Base-by-base conservation (phyloP, 2,113 vertebrate species). In the Benitochromis conjunctus region DNA sequence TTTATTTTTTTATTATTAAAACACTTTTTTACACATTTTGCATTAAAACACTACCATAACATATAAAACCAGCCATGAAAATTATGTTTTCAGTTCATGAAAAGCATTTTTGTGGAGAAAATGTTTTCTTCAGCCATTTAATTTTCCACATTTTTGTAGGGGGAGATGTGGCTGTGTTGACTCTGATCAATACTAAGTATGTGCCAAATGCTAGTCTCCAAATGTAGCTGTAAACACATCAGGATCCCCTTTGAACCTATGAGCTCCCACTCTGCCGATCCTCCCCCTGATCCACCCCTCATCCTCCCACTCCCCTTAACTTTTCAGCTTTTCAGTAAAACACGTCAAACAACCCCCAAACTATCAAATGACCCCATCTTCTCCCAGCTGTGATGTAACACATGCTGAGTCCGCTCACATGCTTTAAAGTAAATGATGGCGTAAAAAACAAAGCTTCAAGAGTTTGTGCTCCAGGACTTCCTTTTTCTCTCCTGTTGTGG, bases 221-320 rank as follows among this genome's bases (percentile, higher is more conserved):
- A 82, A 38, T 26, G 62, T 60, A 57, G 36, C 71, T 79, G 93
- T 82, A 92, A 96, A 95, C 86, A 95, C 86, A 92, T 85, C 74
- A 90, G 83, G 80, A 82, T 69, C 66, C 77, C 69, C 14, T 87
- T 56, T 85, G 74, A 85, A 91, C 95, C 95, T 95, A 96, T 96
- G 90, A 93, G 90, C 84, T 88, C 31, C 85, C 78, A 58, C 51
- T 57, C 24, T 71, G 10, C 80, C 6, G 46, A 91, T 93, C 93
- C 95, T 91, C 95, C 95, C 92, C 94, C 91, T 94, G 62, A 86
- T 88, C 92, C 93, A 79, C 93, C 94, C 31, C 69, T 74, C 85
- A 55, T 56, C 41, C 92, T 26, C 91, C 92, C 69, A 85, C 41
- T 79, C 38, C 16, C 38, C 69, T 79, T 74, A 24, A 41, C 2